Base-by-base conservation (phyloP, 2,113 vertebrate genomes). In the Thermophis baileyi region DNA sequence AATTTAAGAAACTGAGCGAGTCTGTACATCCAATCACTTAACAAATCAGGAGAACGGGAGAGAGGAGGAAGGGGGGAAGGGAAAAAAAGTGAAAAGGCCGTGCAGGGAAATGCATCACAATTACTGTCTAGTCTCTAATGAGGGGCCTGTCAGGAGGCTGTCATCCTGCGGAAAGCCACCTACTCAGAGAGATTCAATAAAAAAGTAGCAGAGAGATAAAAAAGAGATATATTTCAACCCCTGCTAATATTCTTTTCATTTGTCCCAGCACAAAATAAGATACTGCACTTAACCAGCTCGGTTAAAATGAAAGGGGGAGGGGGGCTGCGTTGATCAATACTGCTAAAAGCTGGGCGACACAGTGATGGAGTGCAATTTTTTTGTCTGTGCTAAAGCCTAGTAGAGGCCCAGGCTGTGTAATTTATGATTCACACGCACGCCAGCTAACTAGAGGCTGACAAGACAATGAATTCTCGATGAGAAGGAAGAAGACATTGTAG, bases 311-410 rank as follows among this genome's bases (percentile, higher is more conserved):
- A 97, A 97, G 95, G 95, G 96, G 95, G 92, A 93, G 96, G 97
- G 97, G 97, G 94, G 97, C 97, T 96, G 94, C 96, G 94, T 96
- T 97, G 97, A 98, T 98, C 97, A 97, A 98, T 97, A 98, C 97
- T 96, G 97, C 97, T 97, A 98, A 98, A 98, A 98, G 97, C 97
- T 94, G 55, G 96, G 96, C 97, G 97, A 98, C 97, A 98, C 95
- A 93, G 97, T 98, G 97, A 98, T 98, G 97, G 97, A 98, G 97
- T 97, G 97, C 97, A 97, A 98, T 98, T 97, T 98, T 97, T 97
- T 97, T 98, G 97, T 98, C 97, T 97, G 97, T 97, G 97, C 97
- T 97, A 97, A 97, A 97, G 97, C 97, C 97, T 96, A 96, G 97
- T 96, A 96, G 97, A 97, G 94, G 96, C 95, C 95, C 92, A 94